A percentile compares a stretch with the other conserved stretches of the same genome.
Conservation (phyloP, 2,888 invertebrate species). For the Dorcus hopei region DNA sequence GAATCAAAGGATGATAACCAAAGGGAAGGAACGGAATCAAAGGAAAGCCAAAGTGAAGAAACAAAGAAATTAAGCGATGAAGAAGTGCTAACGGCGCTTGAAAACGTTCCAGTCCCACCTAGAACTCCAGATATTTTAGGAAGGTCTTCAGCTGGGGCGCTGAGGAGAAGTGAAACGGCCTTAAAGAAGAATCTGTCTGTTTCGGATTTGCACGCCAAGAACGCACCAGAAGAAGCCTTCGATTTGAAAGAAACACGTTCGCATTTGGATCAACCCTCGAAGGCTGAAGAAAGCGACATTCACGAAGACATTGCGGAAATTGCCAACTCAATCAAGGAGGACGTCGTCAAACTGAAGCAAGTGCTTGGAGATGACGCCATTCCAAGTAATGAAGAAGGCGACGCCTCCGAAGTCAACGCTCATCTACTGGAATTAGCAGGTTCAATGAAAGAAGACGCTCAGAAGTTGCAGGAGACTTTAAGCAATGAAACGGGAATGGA, state of each 20-base stretch:
- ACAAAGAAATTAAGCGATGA: not conserved
- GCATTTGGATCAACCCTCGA: not conserved
- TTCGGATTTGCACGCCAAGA: no score
- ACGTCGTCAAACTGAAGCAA: conserved; percentile 13
- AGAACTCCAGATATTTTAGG: no score
- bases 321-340: conserved; percentile 7
- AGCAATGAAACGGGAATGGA: not conserved
- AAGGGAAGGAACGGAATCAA: not conserved
- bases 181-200: no score
- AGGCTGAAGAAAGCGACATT: not conserved
- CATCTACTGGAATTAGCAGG: conserved; percentile 8
- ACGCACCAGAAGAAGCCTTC: not conserved
- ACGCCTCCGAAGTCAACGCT: not conserved
- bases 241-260: not conserved
- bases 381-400: not conserved
- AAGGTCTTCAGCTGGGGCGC: no score
- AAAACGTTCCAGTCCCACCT: no score
- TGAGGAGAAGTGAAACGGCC: no score
- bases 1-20: not conserved
- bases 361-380: conserved; percentile 1
- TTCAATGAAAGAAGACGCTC: conserved; percentile 9
- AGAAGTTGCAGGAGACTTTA: conserved; percentile 12
- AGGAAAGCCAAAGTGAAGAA: not conserved
- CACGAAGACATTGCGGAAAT: conserved; percentile 2
- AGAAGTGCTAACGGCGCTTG: not conserved